Percentiles rank a stretch among this genome's conserved stretches.
Conservation (phyloP, 1,140 invertebrate genomes). For the Idris sp. region DNA sequence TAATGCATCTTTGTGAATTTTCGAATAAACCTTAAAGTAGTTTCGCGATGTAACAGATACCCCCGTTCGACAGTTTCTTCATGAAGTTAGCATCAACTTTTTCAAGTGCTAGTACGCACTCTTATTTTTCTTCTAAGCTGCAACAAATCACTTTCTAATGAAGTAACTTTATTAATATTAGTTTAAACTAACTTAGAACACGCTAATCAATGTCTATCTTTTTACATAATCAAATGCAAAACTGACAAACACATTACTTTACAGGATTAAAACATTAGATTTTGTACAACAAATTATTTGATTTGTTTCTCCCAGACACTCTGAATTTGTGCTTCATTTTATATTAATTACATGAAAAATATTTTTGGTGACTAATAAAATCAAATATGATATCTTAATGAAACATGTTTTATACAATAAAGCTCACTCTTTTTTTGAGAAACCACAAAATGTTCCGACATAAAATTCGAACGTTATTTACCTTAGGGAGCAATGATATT, state of each 20-base stretch:
- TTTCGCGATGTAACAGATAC: constrained; percentile 21
- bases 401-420: too few relatives aligned
- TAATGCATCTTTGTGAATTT: constrained; percentile 1
- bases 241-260: too few relatives aligned
- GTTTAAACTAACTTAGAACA: constrained; percentile 25
- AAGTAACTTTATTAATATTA: constrained; percentile 33
- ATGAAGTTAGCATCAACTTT: constrained; percentile 21
- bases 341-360: too few relatives aligned
- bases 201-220: constrained; percentile 11
- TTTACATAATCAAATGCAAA: constrained; percentile 6
- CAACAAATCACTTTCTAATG: constrained; percentile 11
- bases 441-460: constrained; percentile 16
- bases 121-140: constrained; percentile 17
- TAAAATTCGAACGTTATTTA: constrained; percentile 28
- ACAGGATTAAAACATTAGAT: too few relatives aligned
- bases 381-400: too few relatives aligned
- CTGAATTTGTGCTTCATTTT: too few relatives aligned
- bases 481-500: constrained; percentile 31
- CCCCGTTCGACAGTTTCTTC: constrained; percentile 16
- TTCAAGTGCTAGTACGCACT: constrained; percentile 7
- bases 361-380: too few relatives aligned
- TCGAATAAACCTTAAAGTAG: neutral
- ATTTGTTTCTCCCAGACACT: too few relatives aligned
- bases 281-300: too few relatives aligned
- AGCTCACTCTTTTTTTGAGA: neutral